Evolutionary conservation across 2,113 vertebrate species (phyloP).

Genomic region (Neolamprologus falcicula): DNA sequence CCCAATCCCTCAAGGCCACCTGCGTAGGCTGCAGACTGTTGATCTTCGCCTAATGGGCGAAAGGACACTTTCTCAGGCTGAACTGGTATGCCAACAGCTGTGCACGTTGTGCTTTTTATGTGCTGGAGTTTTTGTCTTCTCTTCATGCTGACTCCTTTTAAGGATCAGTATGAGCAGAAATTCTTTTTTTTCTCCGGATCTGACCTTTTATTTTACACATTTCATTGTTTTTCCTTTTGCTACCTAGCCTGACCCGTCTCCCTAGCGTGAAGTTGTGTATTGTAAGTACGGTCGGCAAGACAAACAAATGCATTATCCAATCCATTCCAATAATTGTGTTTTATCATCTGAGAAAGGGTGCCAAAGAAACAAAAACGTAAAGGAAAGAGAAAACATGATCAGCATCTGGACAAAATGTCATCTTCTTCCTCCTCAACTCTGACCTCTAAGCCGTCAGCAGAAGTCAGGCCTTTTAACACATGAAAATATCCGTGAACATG

Average conservation of each 20-base stretch:
- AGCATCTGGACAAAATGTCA: not conserved
- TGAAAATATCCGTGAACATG: not conserved
- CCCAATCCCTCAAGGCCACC: not conserved
- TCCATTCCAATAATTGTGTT: not conserved
- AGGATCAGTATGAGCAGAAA: not conserved
- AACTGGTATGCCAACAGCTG: not conserved
- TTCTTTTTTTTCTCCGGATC: not conserved
- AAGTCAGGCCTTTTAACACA: not conserved
- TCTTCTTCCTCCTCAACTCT: not conserved
- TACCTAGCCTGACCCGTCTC: not conserved
- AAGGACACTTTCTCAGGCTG: not conserved
- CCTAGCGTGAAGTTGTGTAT: not conserved
- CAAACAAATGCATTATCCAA: not conserved
- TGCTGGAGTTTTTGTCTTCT: not conserved
- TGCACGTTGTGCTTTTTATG: not conserved
- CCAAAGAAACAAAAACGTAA: not conserved
- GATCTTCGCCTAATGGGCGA: not conserved
- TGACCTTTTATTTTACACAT: not conserved
- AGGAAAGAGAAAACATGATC: not conserved
- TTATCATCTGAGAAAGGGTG: not conserved
- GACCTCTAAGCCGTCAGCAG: not conserved
- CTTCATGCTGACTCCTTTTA: not conserved
- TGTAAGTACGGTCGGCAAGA: not conserved
- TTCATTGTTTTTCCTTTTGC: not conserved
- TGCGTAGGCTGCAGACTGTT: not conserved